phyloP scores from a whole-genome alignment of 2,113 vertebrate species.

The Lycaon pictus region DNA sequence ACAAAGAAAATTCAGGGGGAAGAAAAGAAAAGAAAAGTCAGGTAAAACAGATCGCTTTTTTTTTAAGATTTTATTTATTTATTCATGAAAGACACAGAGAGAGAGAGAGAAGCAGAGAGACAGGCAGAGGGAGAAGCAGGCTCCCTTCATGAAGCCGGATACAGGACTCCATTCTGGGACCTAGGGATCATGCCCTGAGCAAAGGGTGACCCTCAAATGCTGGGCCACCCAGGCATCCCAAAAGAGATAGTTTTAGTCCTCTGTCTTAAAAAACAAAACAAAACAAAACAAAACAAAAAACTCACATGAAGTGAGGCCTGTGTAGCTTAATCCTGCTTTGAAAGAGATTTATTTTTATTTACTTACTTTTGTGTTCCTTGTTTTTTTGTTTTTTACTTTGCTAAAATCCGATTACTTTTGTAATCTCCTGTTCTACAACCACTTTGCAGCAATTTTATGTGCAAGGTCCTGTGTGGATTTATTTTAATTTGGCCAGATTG shows the following conservation, averaged over 20 bases:
- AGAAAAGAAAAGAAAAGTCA: too few species aligned
- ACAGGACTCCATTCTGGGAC: too few species aligned
- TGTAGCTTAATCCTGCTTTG: not conserved
- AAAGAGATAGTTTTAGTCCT: not conserved
- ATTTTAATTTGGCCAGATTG: slow-evolving; percentile 77
- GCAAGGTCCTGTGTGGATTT: slow-evolving; percentile 71
- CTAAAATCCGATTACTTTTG: slow-evolving; percentile 70
- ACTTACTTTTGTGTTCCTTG: not conserved
- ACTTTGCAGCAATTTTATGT: slow-evolving; percentile 70
- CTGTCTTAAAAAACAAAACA: not conserved
- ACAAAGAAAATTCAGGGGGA: not conserved
- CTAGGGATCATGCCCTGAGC: too few species aligned
- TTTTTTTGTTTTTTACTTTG: slow-evolving; percentile 54
- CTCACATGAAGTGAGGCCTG: not conserved
- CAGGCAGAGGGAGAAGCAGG: too few species aligned
- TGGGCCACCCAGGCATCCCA: too few species aligned
- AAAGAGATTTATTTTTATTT: not conserved
- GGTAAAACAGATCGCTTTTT: too few species aligned
- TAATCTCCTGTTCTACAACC: slow-evolving; percentile 67
- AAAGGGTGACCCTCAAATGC: too few species aligned
- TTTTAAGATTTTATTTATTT: too few species aligned
- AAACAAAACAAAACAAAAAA: too few species aligned
- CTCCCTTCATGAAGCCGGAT: too few species aligned
- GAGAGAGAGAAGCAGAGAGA: too few species aligned
- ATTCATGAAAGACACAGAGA: too few species aligned